Percentiles rank a stretch among this genome's conserved stretches.
phyloP scores from a whole-genome alignment of 2,113 vertebrate species.

The Collichthys lucidus region DNA sequence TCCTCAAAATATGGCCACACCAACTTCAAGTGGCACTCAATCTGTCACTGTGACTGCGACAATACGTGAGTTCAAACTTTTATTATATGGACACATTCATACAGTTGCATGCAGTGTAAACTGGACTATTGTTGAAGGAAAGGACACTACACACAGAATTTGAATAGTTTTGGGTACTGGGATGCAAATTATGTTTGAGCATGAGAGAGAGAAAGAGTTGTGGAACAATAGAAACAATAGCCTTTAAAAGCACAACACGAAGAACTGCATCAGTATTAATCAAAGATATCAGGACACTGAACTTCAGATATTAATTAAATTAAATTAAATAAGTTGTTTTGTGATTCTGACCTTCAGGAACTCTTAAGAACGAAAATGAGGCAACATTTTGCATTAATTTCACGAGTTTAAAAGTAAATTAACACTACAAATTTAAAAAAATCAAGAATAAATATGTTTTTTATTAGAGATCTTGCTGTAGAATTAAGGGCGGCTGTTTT shows the following conservation, averaged over 20 bases:
- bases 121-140: not conserved
- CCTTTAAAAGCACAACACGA: not conserved
- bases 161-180: not conserved
- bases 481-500: not conserved
- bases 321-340: too few species aligned
- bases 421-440: not conserved
- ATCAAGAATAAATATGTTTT: not conserved
- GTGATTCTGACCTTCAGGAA: not conserved
- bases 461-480: not conserved
- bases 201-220: not conserved
- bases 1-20: slow-evolving; percentile 87
- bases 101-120: not conserved
- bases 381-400: not conserved
- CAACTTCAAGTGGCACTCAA: slow-evolving; percentile 91
- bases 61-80: slow-evolving; percentile 81
- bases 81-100: not conserved
- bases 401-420: not conserved
- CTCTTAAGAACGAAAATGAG: not conserved
- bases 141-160: not conserved
- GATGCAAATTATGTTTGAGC: not conserved
- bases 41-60: slow-evolving; percentile 94
- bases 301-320: not conserved
- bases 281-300: not conserved
- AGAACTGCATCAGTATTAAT: not conserved
- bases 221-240: not conserved